Evolutionary conservation across 2,797 vertebrate genomes (phyloP), one percentile per base, ranked within the genome.

Genomic region (Merluccius polli): DNA sequence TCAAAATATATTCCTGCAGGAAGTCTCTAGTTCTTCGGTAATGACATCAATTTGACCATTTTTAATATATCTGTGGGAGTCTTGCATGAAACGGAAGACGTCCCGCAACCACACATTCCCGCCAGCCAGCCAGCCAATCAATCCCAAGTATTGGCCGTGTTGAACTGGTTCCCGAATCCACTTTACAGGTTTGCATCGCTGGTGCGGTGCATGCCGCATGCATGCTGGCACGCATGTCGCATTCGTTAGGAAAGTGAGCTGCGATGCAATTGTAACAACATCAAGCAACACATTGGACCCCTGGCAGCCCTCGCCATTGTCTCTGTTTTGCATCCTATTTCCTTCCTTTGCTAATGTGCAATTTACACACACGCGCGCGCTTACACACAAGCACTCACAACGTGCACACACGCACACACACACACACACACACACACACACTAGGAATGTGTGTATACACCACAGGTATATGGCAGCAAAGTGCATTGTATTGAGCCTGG

Each of bases 301-400:
- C 74, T 70, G 77, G 73, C 77, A 70, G 79, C 38, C 67, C 73
- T 78, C 30, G 70, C 48, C 70, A 71, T 73, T 79, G 81, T 83
- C 76, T 82, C 76, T 81, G 79, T 78, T 79, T 79, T 79, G 74
- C 81, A 83, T 77, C 77, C 79, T 33, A 70, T 85, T 86, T 89
- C 86, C 86, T 85, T 81, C 68, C 41, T 27, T 72, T 69, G 76
- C 72, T 27, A 73, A 77, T 75, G 78, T 65, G 59, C 4, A 52
- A 38, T 9, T 9, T 44, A 35, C n/a, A 35, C 33, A 8, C 33
- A 35, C 33, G 33, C 33, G 11, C 36, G 36, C 6, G 11, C 36
- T 4, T 35, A 35, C 33, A 35, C 33, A 35, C 33, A 35, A 3
- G 33, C 33, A 35, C 33, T 3, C 33, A 35, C 33, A 35, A n/a